Percentiles rank a stretch among this genome's conserved stretches.
phyloP scores from a whole-genome alignment of 2,797 vertebrate species.

The Phalloptychus januarius region DNA sequence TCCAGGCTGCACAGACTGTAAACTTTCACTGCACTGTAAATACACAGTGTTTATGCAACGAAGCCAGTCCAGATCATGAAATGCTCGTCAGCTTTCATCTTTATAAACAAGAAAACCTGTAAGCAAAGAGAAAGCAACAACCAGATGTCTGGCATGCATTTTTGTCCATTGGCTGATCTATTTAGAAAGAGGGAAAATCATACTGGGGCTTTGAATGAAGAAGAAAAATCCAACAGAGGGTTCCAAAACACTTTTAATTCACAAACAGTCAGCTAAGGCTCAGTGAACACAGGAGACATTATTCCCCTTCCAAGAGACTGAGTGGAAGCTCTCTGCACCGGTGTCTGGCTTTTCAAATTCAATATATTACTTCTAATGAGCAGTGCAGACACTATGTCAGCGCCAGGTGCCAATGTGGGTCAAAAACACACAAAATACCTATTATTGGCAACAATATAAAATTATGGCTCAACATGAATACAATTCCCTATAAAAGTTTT shows the following conservation, averaged over 20 bases:
- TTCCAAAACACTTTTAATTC: constrained; percentile 39
- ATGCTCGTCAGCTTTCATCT: constrained; percentile 20
- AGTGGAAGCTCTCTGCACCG: constrained; percentile 27
- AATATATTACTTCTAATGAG: constrained; percentile 39
- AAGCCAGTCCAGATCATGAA: constrained; percentile 40
- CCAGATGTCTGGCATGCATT: constrained; percentile 52
- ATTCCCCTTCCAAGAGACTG: constrained; percentile 33
- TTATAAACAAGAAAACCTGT: constrained; percentile 25
- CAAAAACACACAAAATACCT: constrained; percentile 42
- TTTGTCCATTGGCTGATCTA: constrained; percentile 30
- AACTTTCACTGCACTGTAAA: constrained; percentile 62
- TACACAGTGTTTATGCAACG: constrained; percentile 60
- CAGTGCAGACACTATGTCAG: constrained; percentile 65
- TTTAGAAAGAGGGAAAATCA: constrained; percentile 44
- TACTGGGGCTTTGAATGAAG: constrained; percentile 32
- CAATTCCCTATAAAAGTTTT: background rate
- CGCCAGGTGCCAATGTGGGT: constrained; percentile 45
- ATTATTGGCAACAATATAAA: constrained; percentile 25
- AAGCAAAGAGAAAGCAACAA: constrained; percentile 40
- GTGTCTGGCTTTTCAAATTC: constrained; percentile 33
- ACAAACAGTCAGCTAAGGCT: too few relatives aligned
- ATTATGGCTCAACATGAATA: constrained; percentile 20
- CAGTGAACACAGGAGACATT: constrained; percentile 38
- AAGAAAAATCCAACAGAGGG: constrained; percentile 28
- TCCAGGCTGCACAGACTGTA: constrained; percentile 31